Conservation (phyloP, 2,113 vertebrate species). For the Mesoclemmys tuberculata region DNA sequence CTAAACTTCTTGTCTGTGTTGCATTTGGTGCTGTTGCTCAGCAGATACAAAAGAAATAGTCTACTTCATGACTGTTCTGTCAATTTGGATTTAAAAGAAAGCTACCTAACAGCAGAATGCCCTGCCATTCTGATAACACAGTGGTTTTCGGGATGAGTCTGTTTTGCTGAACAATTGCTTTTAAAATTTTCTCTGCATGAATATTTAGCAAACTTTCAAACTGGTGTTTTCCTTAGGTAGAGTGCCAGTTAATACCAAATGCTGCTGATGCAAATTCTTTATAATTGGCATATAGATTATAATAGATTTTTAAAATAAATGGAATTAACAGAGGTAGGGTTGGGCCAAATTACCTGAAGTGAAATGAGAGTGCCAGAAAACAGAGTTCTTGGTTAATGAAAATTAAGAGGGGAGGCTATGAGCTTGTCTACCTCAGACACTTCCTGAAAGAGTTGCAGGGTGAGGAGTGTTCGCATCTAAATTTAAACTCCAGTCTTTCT, state of each 20-base stretch:
- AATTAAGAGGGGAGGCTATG: neutral
- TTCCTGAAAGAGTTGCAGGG: neutral
- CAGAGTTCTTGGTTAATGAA: neutral
- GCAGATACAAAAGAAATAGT: neutral
- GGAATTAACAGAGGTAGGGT: neutral
- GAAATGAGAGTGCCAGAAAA: neutral
- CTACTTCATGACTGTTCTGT: neutral
- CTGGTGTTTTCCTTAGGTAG: fast-evolving
- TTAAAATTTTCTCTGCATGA: neutral
- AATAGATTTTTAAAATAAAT: neutral
- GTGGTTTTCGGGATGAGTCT: fast-evolving
- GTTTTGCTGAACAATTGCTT: neutral
- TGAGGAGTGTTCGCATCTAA: neutral
- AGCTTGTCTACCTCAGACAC: neutral
- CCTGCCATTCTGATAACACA: neutral
- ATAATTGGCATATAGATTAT: fast-evolving
- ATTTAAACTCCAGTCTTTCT: neutral
- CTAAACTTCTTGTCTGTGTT: fast-evolving
- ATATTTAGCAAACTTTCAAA: neutral
- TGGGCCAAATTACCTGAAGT: neutral
- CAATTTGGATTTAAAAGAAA: neutral
- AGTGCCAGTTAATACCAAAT: neutral
- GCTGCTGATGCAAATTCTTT: fast-evolving
- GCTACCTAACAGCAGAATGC: neutral
- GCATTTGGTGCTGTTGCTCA: neutral